phyloP scores from a whole-genome alignment of 2,113 vertebrate species.

The Eurypyga helias region DNA sequence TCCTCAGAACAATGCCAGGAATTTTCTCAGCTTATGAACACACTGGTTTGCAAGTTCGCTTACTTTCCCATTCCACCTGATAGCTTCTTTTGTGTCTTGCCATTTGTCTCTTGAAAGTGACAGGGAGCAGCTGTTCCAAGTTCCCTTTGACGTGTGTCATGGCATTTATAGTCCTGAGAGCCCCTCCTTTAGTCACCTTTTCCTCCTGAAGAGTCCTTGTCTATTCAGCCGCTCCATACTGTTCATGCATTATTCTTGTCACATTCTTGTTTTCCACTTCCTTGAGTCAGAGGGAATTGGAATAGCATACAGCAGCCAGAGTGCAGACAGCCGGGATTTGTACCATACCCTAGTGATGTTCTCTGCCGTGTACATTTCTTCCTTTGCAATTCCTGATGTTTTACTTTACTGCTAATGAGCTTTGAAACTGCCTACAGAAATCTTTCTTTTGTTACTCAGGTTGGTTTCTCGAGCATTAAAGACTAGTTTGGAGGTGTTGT shows the following conservation, averaged over 20 bases:
- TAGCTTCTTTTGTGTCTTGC: not conserved
- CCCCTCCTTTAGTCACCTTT: not conserved
- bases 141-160: not conserved
- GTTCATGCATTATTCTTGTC: not conserved
- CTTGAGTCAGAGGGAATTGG: not conserved
- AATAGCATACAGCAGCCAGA: not conserved
- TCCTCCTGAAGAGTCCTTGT: not conserved
- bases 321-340: not conserved
- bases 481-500: not conserved
- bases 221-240: not conserved
- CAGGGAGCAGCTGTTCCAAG: not conserved
- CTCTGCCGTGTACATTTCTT: not conserved
- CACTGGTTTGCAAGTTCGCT: not conserved
- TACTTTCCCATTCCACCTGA: not conserved
- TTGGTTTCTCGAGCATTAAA: not conserved
- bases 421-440: not conserved
- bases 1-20: not conserved
- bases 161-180: not conserved
- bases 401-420: not conserved
- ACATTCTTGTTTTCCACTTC: not conserved
- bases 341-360: not conserved
- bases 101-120: not conserved
- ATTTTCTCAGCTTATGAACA: accelerated
- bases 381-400: not conserved
- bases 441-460: not conserved